Base-by-base conservation (phyloP, 1,140 invertebrate genomes). In the Atta colombica region DNA sequence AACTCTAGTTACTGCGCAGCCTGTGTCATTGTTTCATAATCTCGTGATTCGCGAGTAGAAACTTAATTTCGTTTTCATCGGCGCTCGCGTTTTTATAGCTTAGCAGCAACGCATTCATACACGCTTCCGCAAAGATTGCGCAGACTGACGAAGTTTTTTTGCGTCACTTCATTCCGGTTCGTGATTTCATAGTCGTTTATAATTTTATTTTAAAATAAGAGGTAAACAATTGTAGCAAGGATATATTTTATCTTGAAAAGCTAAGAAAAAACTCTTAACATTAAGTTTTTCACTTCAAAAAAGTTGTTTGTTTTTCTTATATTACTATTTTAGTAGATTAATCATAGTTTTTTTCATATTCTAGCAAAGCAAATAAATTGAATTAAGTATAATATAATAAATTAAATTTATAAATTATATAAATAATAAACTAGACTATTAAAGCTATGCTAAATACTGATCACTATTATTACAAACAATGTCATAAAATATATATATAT, bases 31-130 rank as follows among this genome's bases (percentile, higher is more conserved):
- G 28, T 74, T 69, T 69, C 18, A 55, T 58, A 82, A 74, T 84
- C 28, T 14, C 49, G 3, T 61, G 21, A 82, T 61, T 55, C 18
- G 53, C 18, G 25, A n/a, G n/a, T 35, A 55, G 28, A 71, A 58
- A 71, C 39, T 78, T 71, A 72, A 84, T 75, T 84, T 75, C 28
- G 55, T 74, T 75, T 84, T 84, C 80, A 84, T 84, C 63, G 55
- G 58, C 49, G 49, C 45, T 71, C 82, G 61, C 28, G 28, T 21
- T 82, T 88, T 88, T 87, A 87, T 77, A 31, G 71, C 69, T 69
- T 72, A 28, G 60, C 51, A 25, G 39, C 18, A 5, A 55, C 25
- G 85, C 68, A 84, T 82, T 87, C 61, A 58, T 84, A 84, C 53
- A 25, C 28, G 51, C 53, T 60, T 55, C 35, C 28, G 45, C 68